Evolutionary conservation across 1,140 invertebrate species (phyloP), one percentile per base, ranked within the genome.

Genomic region (Caenorhabditis latens): DNA sequence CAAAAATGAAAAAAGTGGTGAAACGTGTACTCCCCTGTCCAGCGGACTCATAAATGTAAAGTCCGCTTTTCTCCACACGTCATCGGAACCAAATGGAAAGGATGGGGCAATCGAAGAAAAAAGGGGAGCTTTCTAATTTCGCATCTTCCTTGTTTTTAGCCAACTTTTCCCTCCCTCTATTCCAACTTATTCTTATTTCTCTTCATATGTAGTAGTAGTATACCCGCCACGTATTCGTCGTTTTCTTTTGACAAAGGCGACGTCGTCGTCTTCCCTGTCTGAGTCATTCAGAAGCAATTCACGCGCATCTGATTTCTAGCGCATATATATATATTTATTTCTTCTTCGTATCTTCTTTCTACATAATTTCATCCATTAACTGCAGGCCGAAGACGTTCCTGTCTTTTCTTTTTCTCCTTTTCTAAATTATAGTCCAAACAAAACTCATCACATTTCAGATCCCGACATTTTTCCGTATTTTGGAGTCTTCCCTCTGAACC

Each of bases 131-230:
- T 48, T 79, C 46, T 79, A 50, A 79, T 50, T 79, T 79, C 46
- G 21, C 71, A 79, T 79, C 71, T 50, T 79, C 71, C 71, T 79
- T 79, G 71, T 79, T 79, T 79, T 79, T n/a, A 53, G 43, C 11
- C 71, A 79, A 79, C n/a, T 50, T 71, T 71, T n/a, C 46, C 19
- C 19, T n/a, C 21, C 40, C n/a, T 13, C 9, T 63, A 58, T 71
- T 46, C 42, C 65, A 43, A 46, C 42, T 71, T 71, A 71, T 71
- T 71, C 43, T n/a, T 19, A 58, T 71, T 71, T 19, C 7, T 71
- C 42, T 43, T 71, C 42, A 46, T 71, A 43, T 46, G 9, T 32
- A 32, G 32, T 32, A 32, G 32, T 16, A 65, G 61, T 65, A 40
- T 65, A 40, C 61, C 32, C 61, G 61, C 61, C 32, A 40, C 24